These are phyloP conservation scores for Octopus sinensis DNA, from an alignment of 1,140 invertebrate species.

Conservation along the genomic window DNA sequence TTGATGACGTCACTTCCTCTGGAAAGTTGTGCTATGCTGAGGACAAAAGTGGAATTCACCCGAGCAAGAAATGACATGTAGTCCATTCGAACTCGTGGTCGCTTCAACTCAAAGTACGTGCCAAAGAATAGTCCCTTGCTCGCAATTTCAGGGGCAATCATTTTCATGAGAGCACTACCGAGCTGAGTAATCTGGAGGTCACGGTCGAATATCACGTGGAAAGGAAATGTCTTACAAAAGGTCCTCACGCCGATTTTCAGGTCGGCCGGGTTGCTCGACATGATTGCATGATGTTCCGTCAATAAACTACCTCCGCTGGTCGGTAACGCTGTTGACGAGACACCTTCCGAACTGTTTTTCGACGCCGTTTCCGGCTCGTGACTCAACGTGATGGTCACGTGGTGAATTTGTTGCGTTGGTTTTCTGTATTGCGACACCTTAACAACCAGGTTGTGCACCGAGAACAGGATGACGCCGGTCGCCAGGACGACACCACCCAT, in stretches of 20 bases:
- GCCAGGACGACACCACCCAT: conserved; percentile 58
- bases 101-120: conserved; percentile 37
- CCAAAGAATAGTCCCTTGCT: conserved; percentile 29
- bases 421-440: conserved; percentile 32
- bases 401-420: conserved; percentile 7
- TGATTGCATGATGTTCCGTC: not conserved
- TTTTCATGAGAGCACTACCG: conserved; percentile 60
- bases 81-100: conserved; percentile 41
- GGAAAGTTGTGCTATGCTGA: conserved; percentile 31
- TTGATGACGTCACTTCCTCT: conserved; percentile 2
- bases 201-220: conserved; percentile 89
- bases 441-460: conserved; percentile 28
- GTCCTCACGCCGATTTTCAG: conserved; percentile 60
- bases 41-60: conserved; percentile 46
- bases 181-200: conserved; percentile 79
- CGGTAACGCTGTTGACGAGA: conserved; percentile 36
- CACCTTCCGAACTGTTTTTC: conserved; percentile 33
- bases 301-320: not conserved
- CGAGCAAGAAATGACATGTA: conserved; percentile 44
- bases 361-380: not conserved
- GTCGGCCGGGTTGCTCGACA: conserved; percentile 36
- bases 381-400: not conserved
- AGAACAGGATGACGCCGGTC: conserved; percentile 68
- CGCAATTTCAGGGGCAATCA: conserved; percentile 34
- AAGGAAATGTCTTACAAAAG: conserved; percentile 92